Base-by-base conservation (phyloP, 2,888 invertebrate genomes). In the Subacronicta megacephala region DNA sequence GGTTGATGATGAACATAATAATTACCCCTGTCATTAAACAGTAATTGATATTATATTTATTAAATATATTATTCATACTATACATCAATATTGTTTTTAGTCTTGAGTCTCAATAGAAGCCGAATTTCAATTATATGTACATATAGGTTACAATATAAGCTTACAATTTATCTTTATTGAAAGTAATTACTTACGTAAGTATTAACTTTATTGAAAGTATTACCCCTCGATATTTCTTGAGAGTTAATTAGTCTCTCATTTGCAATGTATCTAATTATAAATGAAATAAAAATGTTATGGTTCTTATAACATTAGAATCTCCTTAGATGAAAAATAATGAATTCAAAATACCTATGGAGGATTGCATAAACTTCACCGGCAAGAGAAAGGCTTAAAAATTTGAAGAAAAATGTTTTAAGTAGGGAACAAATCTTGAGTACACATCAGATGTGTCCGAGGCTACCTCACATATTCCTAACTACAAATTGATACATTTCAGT, bases 41-140 rank as follows among this genome's bases (percentile, higher is more conserved):
- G n/a, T n/a, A n/a, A 65, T 71, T 64, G 45, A 64, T 56, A 64
- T 57, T 44, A 71, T n/a, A n/a, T n/a, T n/a, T n/a, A n/a, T n/a
- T n/a, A n/a, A n/a, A n/a, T n/a, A n/a, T n/a, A n/a, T n/a, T n/a
- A 55, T 44, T 55, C 47, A 69, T 43, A 69, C 23, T 61, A 17
- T 29, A 26, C 26, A 40, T 13, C 31, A 40, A 40, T 60, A 60
- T 37, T 56, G 41, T 45, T 69, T n/a, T 55, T 23, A 33, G 7
- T 40, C 31, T 35, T 16, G 1, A 33, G 7, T 40, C 31, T 35
- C 15, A 1, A 29, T 10, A 46, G 35, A 62, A 54, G 26, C 47
- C 40, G 15, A 35, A 17, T 23, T 2, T 31, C 12, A n/a, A 31
- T n/a, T 4, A n/a, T 6, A n/a, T n/a, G n/a, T n/a, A n/a, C n/a